Conservation (phyloP, 2,888 invertebrate species). For the Conus canariensis region DNA sequence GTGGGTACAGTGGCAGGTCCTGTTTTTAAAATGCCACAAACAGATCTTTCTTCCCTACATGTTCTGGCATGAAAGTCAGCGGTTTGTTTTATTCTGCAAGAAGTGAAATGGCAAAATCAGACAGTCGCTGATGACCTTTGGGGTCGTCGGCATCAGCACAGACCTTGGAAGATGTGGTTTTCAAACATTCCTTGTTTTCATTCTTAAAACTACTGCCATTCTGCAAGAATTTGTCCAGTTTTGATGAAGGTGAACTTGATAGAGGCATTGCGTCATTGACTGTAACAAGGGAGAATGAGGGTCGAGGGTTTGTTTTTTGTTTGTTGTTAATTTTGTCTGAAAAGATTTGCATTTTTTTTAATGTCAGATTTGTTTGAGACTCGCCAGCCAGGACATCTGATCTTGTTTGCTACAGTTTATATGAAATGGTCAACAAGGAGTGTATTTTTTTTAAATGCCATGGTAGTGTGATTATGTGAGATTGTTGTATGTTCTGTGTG, state of each 20-base stretch:
- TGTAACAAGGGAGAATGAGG: background rate
- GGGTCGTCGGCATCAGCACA: background rate
- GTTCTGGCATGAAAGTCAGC: too few relatives aligned
- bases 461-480: background rate
- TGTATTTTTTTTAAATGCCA: background rate
- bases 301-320: background rate
- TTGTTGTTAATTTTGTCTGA: background rate
- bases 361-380: background rate
- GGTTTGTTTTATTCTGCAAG: too few relatives aligned
- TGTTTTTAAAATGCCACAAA: too few relatives aligned
- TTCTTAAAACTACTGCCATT: background rate
- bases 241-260: background rate
- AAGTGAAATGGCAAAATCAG: too few relatives aligned
- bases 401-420: background rate
- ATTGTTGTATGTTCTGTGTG: background rate
- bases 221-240: background rate
- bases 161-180: background rate
- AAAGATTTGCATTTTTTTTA: background rate
- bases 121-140: too few relatives aligned
- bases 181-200: slow-evolving; percentile 4
- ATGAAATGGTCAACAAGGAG: slow-evolving; percentile 7
- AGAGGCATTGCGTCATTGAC: background rate
- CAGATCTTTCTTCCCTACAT: too few relatives aligned
- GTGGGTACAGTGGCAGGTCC: too few relatives aligned
- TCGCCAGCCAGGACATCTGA: background rate